Percentiles rank a stretch among this genome's conserved stretches.
Evolutionary conservation across 2,888 invertebrate genomes (phyloP).

Genomic region (Rotaria magnacalcarata): DNA sequence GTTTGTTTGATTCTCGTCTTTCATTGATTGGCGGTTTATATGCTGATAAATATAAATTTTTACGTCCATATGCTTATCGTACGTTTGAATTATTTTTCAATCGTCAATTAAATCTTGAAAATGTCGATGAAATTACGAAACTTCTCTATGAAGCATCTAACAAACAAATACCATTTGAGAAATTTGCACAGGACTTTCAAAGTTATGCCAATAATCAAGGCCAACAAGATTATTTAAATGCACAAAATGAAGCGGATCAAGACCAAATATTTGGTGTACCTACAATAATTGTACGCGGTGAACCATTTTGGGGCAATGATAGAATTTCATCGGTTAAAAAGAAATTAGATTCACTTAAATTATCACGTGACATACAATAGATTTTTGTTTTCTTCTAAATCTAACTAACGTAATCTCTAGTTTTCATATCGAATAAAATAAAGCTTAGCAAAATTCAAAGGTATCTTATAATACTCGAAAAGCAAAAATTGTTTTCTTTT

Average conservation of each 20-base stretch:
- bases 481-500: too few species aligned
- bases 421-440: too few species aligned
- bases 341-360: neutral
- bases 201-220: neutral
- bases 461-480: too few species aligned
- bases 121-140: neutral
- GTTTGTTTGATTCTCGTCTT: slow-evolving; percentile 15
- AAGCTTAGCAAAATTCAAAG: too few species aligned
- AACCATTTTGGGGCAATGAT: slow-evolving; percentile 30
- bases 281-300: neutral
- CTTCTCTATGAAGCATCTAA: neutral
- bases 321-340: neutral
- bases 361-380: neutral
- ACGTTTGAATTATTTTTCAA: slow-evolving; percentile 4
- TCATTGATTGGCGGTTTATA: slow-evolving; percentile 33
- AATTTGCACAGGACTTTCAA: neutral
- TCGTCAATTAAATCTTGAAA: slow-evolving; percentile 4
- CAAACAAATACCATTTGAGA: neutral
- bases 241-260: neutral
- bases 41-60: slow-evolving; percentile 6
- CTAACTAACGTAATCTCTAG: too few species aligned
- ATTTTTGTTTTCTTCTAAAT: too few species aligned
- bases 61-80: neutral
- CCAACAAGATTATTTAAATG: neutral
- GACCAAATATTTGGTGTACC: slow-evolving; percentile 7